phyloP scores from a whole-genome alignment of 2,113 vertebrate species.

The Mormyrus iriodes region DNA sequence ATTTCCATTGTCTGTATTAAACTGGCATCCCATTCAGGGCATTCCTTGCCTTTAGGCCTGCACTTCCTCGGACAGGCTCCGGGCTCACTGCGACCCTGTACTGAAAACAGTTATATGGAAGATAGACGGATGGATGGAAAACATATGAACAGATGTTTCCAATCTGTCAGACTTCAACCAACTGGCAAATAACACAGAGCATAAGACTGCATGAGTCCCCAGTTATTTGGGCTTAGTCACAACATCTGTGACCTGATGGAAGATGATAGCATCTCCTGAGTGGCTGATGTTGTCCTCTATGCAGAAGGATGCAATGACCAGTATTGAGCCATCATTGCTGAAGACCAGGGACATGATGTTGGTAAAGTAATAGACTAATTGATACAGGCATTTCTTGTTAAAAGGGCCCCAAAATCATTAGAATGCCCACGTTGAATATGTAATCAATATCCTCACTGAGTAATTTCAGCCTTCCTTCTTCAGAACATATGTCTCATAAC shows the following conservation, averaged over 20 bases:
- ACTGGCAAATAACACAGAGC: background rate
- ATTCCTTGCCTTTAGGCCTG: background rate
- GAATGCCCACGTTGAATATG: background rate
- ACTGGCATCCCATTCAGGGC: background rate
- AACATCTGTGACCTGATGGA: constrained; percentile 1
- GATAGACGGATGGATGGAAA: background rate
- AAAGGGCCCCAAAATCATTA: background rate
- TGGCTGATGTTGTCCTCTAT: background rate
- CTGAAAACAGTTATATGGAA: background rate
- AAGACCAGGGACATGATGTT: background rate
- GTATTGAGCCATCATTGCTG: background rate
- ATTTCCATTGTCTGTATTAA: background rate
- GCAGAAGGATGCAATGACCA: background rate
- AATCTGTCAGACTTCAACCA: background rate
- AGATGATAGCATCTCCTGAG: background rate
- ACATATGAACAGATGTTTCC: background rate
- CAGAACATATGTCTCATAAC: background rate
- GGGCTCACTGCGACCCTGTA: background rate
- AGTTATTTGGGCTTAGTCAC: background rate
- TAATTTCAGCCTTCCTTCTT: background rate
- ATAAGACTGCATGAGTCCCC: background rate
- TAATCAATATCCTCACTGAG: background rate
- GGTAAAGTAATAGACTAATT: background rate
- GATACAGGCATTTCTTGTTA: background rate
- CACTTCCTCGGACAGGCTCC: background rate